Evolutionary conservation across 2,888 invertebrate genomes (phyloP).

Genomic region (Pseudococcus longispinus): DNA sequence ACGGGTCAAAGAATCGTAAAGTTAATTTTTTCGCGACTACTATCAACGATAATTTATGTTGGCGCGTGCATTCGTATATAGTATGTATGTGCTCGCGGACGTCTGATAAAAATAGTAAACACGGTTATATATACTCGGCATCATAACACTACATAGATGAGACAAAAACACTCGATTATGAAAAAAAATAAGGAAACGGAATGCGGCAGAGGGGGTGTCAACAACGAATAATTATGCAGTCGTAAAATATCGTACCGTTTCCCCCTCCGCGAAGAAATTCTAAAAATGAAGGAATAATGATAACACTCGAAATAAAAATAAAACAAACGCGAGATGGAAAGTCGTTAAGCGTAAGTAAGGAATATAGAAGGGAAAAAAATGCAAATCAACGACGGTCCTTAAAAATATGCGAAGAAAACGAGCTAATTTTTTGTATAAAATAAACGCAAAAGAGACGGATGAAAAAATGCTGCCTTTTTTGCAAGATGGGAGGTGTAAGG

Average conservation of each 20-base stretch:
- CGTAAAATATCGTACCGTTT: not conserved
- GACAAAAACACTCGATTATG: not conserved
- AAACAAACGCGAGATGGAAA: not conserved
- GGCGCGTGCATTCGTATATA: not conserved
- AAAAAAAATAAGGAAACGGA: not conserved
- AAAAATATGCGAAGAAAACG: not conserved
- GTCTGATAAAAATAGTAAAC: constrained; percentile 23
- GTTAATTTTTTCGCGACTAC: constrained; percentile 8
- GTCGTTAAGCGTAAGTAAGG: not conserved
- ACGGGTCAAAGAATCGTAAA: not conserved
- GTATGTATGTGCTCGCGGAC: not conserved
- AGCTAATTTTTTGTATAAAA: not conserved
- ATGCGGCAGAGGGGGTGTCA: not conserved
- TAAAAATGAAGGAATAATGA: no score
- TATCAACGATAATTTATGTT: constrained; percentile 26
- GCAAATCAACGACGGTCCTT: not conserved
- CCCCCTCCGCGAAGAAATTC: not conserved
- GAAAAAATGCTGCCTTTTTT: not conserved
- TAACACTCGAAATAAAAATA: not conserved
- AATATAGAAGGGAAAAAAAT: not conserved
- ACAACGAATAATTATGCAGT: not conserved
- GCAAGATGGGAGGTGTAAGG: not conserved
- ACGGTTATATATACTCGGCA: not conserved
- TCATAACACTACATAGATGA: not conserved
- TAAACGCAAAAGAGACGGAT: not conserved